Conservation (phyloP, 2,113 vertebrate species). For the Elgaria multicarinata region DNA sequence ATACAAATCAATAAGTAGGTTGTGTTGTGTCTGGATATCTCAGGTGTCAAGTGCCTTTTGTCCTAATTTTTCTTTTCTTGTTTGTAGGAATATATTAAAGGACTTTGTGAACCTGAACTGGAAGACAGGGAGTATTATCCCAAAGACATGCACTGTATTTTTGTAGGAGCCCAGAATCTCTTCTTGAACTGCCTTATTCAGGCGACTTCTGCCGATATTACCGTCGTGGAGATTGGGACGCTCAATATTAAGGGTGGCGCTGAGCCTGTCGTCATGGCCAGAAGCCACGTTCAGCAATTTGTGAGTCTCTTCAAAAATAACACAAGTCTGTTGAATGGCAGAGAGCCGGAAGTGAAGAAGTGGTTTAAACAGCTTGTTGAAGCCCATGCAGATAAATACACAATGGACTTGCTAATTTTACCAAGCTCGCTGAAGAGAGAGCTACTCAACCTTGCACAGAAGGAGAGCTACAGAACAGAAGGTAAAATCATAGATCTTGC, state of each 20-base stretch:
- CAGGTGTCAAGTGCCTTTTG: neutral
- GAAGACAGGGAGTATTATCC: constrained; percentile 90
- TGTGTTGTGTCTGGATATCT: neutral
- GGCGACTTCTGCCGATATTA: constrained; percentile 92
- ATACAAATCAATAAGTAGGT: too few relatives aligned
- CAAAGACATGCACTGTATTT: constrained; percentile 97
- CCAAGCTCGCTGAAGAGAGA: constrained; percentile 94
- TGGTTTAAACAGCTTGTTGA: constrained; percentile 92
- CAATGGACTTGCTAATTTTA: constrained; percentile 94
- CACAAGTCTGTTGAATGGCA: constrained; percentile 80
- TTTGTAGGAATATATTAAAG: constrained; percentile 92
- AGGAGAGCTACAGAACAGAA: constrained; percentile 39
- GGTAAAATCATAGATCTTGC: constrained; percentile 44
- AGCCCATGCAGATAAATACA: constrained; percentile 90
- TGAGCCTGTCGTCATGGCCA: constrained; percentile 95
- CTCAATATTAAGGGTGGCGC: constrained; percentile 85
- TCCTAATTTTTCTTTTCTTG: constrained; percentile 15
- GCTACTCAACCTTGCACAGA: constrained; percentile 84
- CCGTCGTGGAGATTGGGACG: constrained; percentile 85
- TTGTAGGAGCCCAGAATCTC: constrained; percentile 87
- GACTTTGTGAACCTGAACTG: constrained; percentile 94
- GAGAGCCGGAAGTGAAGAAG: constrained; percentile 88
- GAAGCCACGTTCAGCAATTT: constrained; percentile 93
- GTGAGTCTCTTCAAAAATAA: constrained; percentile 92
- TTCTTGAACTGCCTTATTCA: constrained; percentile 91